Conservation (phyloP, 2,113 vertebrate species). For the Taurulus bubalis region DNA sequence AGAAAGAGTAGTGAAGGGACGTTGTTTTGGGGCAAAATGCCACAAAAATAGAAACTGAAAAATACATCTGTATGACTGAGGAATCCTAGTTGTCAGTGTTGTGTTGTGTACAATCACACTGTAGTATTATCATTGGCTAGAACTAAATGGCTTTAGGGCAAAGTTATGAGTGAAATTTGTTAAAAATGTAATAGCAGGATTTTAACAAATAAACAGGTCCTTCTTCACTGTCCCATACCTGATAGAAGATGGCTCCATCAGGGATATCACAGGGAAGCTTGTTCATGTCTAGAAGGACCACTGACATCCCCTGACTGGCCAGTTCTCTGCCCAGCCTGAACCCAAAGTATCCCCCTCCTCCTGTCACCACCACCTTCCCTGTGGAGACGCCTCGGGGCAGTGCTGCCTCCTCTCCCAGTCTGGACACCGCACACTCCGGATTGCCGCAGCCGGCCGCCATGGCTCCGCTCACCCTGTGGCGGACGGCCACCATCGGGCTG, state of each 20-base stretch:
- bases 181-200: too few species aligned
- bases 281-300: slow-evolving; percentile 88
- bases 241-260: slow-evolving; percentile 83
- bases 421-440: slow-evolving; percentile 54
- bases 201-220: not conserved
- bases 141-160: not conserved
- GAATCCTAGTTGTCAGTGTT: not conserved
- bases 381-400: slow-evolving; percentile 12
- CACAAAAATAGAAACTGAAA: not conserved
- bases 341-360: slow-evolving; percentile 93
- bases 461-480: slow-evolving; percentile 67
- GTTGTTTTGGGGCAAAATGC: not conserved
- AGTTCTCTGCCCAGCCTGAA: slow-evolving; percentile 88
- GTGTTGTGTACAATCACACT: not conserved
- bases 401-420: slow-evolving; percentile 34
- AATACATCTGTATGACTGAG: not conserved
- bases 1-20: not conserved
- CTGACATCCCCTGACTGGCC: slow-evolving; percentile 81
- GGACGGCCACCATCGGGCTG: not conserved
- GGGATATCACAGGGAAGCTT: slow-evolving; percentile 85
- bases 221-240: slow-evolving; percentile 80
- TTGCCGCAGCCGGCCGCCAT: slow-evolving; percentile 51
- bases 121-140: too few species aligned
- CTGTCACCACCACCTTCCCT: slow-evolving; percentile 89
- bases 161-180: not conserved